Evolutionary conservation across 2,888 invertebrate genomes (phyloP), one percentile per base, ranked within the genome.

Genomic region (Pimpla rufipes): DNA sequence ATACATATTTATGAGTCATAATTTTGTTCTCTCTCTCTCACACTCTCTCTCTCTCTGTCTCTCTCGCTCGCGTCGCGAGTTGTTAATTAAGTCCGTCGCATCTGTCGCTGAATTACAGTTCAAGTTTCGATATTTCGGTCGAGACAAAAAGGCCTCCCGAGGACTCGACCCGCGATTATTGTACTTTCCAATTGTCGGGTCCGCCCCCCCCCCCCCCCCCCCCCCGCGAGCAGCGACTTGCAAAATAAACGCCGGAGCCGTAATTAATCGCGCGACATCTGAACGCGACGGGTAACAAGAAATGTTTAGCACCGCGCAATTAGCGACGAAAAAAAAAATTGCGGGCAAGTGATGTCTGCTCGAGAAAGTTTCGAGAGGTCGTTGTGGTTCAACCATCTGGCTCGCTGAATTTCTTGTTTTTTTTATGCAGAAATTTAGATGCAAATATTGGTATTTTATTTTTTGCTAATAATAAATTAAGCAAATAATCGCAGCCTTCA

Each of bases 31-130:
- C 18, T 50, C 35, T 37, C 11, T 50, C 0, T 47, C 23, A 7
- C 5, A 45, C 2, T 23, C 11, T 55, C 23, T 21, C 0, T 45
- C 13, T 66, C 23, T 42, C 42, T 11, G 21, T 40, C 0, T 64
- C 10, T 42, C 4, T 23, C 55, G 10, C 45, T n/a, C 13, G 0
- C 73, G 16, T 6, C 66, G 64, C 55, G 47, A 79, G 67, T 79
- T 80, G 73, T 89, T 90, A 90, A 90, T 88, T 88, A 89, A 91
- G 88, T 86, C 87, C 84, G 81, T 85, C 79, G 88, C 91, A 91
- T 90, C 92, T 92, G 92, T 90, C 90, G 89, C 86, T 90, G 90
- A 92, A 91, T 92, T 91, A 92, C 91, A 88, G 86, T 81, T 83
- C 75, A 87, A 92, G 90, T 92, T 92, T 81, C 37, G 75, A 75